These are phyloP conservation scores for Menura novaehollandiae DNA, from an alignment of 2,113 vertebrate species.

Conservation along the genomic window DNA sequence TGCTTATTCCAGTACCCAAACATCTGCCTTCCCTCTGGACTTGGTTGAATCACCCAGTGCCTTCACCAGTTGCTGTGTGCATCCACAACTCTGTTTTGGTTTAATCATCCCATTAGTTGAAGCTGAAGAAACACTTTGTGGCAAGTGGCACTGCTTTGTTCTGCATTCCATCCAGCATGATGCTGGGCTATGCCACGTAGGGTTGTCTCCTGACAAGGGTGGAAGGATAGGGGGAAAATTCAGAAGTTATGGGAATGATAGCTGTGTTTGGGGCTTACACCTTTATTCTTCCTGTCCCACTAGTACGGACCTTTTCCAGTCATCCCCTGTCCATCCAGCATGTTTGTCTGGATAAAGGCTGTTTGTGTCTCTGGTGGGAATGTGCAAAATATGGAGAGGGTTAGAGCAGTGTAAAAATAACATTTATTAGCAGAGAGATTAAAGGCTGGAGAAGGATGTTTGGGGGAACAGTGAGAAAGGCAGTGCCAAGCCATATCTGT, in stretches of 20 bases:
- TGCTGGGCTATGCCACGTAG: neutral
- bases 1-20: neutral
- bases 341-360: neutral
- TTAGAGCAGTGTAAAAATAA: neutral
- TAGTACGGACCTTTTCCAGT: neutral
- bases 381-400: neutral
- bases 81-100: neutral
- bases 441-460: neutral
- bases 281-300: neutral
- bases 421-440: neutral
- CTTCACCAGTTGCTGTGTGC: neutral
- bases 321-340: neutral
- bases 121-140: neutral
- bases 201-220: neutral
- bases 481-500: neutral
- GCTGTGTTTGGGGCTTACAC: neutral
- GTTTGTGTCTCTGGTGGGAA: neutral
- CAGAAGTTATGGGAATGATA: neutral
- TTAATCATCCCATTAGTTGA: neutral
- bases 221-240: neutral
- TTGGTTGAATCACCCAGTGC: neutral
- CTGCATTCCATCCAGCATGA: neutral
- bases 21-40: neutral
- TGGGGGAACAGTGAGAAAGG: neutral
- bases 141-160: neutral